phyloP scores from a whole-genome alignment of 2,113 vertebrate genomes.

The Anser brachyrhynchus region DNA sequence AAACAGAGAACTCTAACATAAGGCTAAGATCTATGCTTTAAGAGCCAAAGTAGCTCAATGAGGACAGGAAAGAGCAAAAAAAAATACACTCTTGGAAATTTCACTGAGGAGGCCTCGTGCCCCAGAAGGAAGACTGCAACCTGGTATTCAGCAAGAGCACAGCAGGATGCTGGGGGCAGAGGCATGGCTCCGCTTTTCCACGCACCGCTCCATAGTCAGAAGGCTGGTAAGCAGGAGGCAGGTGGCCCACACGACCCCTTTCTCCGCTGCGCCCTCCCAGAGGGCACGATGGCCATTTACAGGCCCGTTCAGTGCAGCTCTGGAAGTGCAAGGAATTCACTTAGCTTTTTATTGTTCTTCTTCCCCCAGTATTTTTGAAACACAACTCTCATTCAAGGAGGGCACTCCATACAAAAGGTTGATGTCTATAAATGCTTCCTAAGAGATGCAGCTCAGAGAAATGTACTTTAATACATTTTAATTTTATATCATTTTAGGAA shows the following conservation, averaged over 20 bases:
- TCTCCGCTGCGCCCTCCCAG: neutral
- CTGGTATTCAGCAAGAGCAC: neutral
- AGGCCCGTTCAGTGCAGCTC: neutral
- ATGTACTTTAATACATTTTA: neutral
- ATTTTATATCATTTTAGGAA: neutral
- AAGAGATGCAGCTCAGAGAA: neutral
- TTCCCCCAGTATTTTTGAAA: neutral
- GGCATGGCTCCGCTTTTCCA: neutral
- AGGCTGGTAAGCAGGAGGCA: neutral
- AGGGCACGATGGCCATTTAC: neutral
- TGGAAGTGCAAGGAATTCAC: neutral
- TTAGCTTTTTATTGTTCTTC: too few relatives aligned
- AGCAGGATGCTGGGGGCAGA: neutral
- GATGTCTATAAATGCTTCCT: neutral
- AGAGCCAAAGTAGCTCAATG: neutral
- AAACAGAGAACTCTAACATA: neutral
- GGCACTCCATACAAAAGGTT: neutral
- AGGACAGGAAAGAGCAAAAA: neutral
- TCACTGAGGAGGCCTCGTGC: neutral
- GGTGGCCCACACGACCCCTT: neutral
- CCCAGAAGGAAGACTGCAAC: neutral
- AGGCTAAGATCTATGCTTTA: neutral
- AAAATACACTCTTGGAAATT: neutral
- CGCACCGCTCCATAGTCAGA: accelerated
- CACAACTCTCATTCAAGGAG: neutral